Percentiles rank a stretch among this genome's conserved stretches.
These are phyloP conservation scores for Mimumesa dahlbomi DNA, from an alignment of 2,888 invertebrate species.

Conservation along the genomic window DNA sequence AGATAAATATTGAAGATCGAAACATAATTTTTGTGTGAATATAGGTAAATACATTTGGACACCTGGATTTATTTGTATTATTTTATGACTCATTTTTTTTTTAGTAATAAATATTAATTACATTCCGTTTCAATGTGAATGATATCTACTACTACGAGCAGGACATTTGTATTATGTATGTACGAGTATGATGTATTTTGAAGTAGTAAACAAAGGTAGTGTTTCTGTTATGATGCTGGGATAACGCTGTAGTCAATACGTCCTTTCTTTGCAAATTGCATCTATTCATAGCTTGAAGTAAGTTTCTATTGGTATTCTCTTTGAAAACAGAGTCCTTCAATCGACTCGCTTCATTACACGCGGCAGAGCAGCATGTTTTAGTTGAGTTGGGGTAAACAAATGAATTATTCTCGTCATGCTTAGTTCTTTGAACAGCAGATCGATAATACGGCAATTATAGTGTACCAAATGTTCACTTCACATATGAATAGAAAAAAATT, in stretches of 20 bases:
- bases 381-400: conserved; percentile 7
- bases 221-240: too few species aligned
- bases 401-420: background rate
- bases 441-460: background rate
- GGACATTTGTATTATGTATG: background rate
- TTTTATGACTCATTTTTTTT: too few species aligned
- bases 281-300: conserved; percentile 19
- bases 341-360: background rate
- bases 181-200: background rate
- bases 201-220: background rate
- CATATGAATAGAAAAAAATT: too few species aligned
- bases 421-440: too few species aligned
- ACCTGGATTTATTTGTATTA: too few species aligned
- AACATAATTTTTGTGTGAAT: too few species aligned
- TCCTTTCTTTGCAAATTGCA: background rate
- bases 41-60: too few species aligned
- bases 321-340: conserved; percentile 8
- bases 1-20: too few species aligned
- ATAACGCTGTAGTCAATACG: too few species aligned
- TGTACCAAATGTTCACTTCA: background rate
- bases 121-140: too few species aligned
- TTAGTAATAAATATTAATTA: too few species aligned
- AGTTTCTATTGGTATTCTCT: conserved; percentile 12
- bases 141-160: too few species aligned
- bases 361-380: background rate